phyloP scores from a whole-genome alignment of 2,113 vertebrate genomes.

The Solenodon paradoxus region DNA sequence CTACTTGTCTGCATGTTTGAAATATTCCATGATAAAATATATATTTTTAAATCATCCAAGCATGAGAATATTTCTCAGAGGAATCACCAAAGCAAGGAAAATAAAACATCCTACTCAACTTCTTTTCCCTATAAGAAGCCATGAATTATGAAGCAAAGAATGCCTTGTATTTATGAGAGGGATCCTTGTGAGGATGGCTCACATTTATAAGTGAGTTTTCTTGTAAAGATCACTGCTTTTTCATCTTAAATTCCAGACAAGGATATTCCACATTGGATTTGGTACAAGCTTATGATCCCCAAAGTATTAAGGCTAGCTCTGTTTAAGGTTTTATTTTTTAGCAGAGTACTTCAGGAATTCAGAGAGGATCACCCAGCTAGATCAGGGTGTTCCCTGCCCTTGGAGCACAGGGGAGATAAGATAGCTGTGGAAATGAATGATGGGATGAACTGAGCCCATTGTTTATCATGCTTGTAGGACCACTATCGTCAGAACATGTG shows the following conservation, averaged over 20 bases:
- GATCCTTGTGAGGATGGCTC: slow-evolving; percentile 59
- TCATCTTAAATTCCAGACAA: slow-evolving; percentile 48
- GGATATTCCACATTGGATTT: slow-evolving; percentile 64
- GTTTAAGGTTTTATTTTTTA: slow-evolving; percentile 66
- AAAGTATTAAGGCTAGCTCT: slow-evolving; percentile 68
- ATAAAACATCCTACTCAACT: slow-evolving; percentile 64
- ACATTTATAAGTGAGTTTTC: slow-evolving; percentile 39
- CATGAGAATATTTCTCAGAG: slow-evolving; percentile 71
- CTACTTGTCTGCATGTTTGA: slow-evolving; percentile 70
- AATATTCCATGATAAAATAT: slow-evolving; percentile 72
- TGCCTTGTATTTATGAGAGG: slow-evolving; percentile 44
- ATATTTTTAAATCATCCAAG: slow-evolving; percentile 71
- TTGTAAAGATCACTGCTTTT: slow-evolving; percentile 58
- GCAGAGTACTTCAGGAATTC: slow-evolving; percentile 73
- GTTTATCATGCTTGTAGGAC: slow-evolving; percentile 73
- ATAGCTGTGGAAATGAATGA: slow-evolving; percentile 71
- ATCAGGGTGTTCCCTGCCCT: slow-evolving; percentile 63
- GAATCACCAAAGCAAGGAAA: slow-evolving; percentile 68
- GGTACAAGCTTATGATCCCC: slow-evolving; percentile 61
- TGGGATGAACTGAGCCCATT: slow-evolving; percentile 33
- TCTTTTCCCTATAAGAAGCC: slow-evolving; percentile 10
- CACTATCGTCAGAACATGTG: slow-evolving; percentile 73
- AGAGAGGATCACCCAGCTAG: slow-evolving; percentile 72
- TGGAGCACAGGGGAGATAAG: slow-evolving; percentile 59
- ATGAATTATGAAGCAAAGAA: slow-evolving; percentile 55